Evolutionary conservation across 92 coral and sea anemone species (phyloP).

Genomic region (Palythoa grandis): DNA sequence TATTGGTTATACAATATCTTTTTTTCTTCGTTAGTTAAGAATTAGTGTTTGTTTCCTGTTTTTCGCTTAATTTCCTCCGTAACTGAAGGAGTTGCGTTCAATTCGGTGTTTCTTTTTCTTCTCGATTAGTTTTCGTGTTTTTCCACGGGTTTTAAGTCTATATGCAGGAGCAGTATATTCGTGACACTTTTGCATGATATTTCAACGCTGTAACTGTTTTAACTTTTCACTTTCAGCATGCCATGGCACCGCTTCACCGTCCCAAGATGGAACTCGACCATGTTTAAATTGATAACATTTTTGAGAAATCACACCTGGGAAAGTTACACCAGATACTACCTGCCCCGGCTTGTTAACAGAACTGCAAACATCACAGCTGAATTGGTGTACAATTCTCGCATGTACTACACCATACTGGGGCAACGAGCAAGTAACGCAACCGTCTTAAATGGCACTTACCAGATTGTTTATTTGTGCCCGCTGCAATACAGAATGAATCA

Average conservation of each 20-base stretch:
- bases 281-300: conserved; percentile 44
- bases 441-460: conserved; percentile 14
- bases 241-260: conserved; percentile 67
- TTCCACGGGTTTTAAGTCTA: no score
- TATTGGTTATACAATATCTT: no score
- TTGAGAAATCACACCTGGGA: conserved; percentile 67
- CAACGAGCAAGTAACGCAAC: conserved; percentile 40
- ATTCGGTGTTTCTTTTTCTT: no score
- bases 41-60: no score
- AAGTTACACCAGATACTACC: conserved; percentile 40
- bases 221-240: conserved; percentile 42
- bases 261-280: conserved; percentile 63
- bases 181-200: no score
- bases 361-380: conserved; percentile 29
- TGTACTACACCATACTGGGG: conserved; percentile 22
- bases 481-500: conserved; percentile 36
- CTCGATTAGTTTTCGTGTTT: no score
- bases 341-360: conserved; percentile 49
- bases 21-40: no score
- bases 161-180: no score
- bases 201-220: background rate
- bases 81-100: no score
- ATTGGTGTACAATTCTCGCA: background rate
- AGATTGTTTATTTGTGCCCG: conserved; percentile 37
- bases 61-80: no score